Conservation (phyloP, 2,113 vertebrate species). For the Tympanuchus pallidicinctus region DNA sequence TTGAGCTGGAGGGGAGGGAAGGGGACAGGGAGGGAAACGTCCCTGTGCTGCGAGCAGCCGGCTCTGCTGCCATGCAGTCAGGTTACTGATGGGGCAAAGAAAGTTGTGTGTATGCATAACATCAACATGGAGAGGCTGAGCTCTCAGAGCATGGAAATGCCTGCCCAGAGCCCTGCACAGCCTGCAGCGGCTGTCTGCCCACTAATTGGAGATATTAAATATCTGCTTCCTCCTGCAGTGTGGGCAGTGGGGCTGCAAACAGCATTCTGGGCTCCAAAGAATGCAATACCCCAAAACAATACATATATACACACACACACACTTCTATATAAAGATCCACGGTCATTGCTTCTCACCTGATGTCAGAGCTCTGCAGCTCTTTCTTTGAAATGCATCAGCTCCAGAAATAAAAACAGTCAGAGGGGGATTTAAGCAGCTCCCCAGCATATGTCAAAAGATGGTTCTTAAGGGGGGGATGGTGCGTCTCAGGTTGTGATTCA, state of each 20-base stretch:
- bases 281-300: neutral
- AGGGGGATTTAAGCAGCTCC: neutral
- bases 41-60: neutral
- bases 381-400: neutral
- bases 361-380: neutral
- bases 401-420: neutral
- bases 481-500: constrained; percentile 29
- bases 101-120: constrained; percentile 25
- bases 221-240: constrained; percentile 44
- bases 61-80: neutral
- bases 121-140: neutral
- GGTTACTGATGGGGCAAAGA: constrained; percentile 19
- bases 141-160: neutral
- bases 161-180: constrained; percentile 23
- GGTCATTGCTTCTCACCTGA: neutral
- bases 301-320: too few species aligned
- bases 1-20: fast-evolving
- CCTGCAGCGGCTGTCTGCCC: constrained; percentile 25
- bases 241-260: neutral
- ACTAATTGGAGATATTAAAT: constrained; percentile 16
- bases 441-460: neutral
- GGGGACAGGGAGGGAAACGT: neutral
- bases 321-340: too few species aligned
- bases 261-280: neutral
- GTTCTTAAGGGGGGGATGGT: constrained; percentile 5